These are phyloP conservation scores for Lithosia quadra DNA, from an alignment of 2,888 invertebrate species.

Conservation along the genomic window DNA sequence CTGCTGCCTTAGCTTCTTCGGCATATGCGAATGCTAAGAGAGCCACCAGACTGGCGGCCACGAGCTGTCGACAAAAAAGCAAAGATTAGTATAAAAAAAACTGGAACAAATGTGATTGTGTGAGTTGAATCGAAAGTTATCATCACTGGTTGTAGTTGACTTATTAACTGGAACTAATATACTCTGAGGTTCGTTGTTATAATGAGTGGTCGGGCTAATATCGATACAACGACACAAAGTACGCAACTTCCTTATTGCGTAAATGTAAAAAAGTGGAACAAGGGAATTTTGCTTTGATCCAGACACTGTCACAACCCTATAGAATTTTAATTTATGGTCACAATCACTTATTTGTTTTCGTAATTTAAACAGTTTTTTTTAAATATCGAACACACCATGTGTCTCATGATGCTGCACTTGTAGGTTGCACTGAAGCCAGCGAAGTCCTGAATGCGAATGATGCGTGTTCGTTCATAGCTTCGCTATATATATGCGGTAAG, in stretches of 20 bases:
- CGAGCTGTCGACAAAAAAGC: conserved; percentile 73
- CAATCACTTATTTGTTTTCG: conserved; percentile 60
- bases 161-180: conserved; percentile 68
- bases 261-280: conserved; percentile 61
- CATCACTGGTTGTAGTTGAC: conserved; percentile 51
- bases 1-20: conserved; percentile 87
- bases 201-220: conserved; percentile 65
- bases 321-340: conserved; percentile 51
- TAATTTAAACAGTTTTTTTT: conserved; percentile 40
- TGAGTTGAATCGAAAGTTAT: conserved; percentile 61
- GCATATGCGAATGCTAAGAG: conserved; percentile 87
- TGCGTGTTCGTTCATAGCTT: conserved; percentile 77
- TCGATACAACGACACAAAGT: conserved; percentile 59
- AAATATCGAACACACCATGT: conserved; percentile 79
- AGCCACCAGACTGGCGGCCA: conserved; percentile 89
- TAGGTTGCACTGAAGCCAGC: conserved; percentile 86
- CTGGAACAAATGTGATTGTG: conserved; percentile 55
- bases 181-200: conserved; percentile 52
- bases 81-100: conserved; percentile 52
- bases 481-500: conserved; percentile 84
- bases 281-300: conserved; percentile 55
- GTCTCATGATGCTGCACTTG: conserved; percentile 85
- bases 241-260: conserved; percentile 74
- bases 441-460: conserved; percentile 87
- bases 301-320: conserved; percentile 56